Evolutionary conservation across 2,888 invertebrate species (phyloP).

Genomic region (Stenodera caucasica): DNA sequence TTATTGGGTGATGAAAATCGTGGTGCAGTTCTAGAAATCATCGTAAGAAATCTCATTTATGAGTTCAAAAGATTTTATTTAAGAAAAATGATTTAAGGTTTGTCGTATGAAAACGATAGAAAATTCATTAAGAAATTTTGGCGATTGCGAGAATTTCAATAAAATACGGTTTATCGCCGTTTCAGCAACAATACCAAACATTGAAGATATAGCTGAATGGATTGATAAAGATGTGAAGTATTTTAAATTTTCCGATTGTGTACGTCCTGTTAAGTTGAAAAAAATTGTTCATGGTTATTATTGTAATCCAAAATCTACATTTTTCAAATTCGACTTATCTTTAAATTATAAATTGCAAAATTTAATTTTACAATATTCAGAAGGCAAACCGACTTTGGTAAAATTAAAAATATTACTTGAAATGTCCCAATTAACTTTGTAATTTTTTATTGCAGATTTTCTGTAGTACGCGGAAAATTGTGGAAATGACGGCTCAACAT

Average conservation of each 20-base stretch:
- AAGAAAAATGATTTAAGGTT: constrained; percentile 44
- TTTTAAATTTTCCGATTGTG: constrained; percentile 68
- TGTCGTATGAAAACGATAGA: constrained; percentile 77
- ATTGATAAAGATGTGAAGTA: constrained; percentile 53
- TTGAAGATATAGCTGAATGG: constrained; percentile 75
- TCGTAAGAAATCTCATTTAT: constrained; percentile 58
- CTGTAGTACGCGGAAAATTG: constrained; percentile 76
- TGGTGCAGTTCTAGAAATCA: constrained; percentile 77
- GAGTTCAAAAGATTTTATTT: constrained; percentile 7
- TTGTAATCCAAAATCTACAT: constrained; percentile 60
- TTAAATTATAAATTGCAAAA: constrained; percentile 74
- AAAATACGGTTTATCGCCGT: constrained; percentile 70
- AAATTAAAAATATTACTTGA: constrained; percentile 18
- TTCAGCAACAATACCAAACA: constrained; percentile 79
- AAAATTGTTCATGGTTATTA: constrained; percentile 73
- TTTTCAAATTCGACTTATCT: constrained; percentile 75
- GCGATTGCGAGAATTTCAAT: constrained; percentile 32
- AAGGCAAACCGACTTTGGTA: constrained; percentile 74
- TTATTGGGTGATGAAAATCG: constrained; percentile 70
- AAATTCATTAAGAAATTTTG: constrained; percentile 35
- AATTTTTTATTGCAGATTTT: constrained; percentile 61
- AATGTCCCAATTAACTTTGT: background rate
- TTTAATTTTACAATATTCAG: constrained; percentile 69
- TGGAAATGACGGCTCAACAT: constrained; percentile 67
- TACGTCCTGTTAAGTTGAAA: constrained; percentile 72